Evolutionary conservation across 2,888 invertebrate species (phyloP).

Genomic region (Aphidius colemani): DNA sequence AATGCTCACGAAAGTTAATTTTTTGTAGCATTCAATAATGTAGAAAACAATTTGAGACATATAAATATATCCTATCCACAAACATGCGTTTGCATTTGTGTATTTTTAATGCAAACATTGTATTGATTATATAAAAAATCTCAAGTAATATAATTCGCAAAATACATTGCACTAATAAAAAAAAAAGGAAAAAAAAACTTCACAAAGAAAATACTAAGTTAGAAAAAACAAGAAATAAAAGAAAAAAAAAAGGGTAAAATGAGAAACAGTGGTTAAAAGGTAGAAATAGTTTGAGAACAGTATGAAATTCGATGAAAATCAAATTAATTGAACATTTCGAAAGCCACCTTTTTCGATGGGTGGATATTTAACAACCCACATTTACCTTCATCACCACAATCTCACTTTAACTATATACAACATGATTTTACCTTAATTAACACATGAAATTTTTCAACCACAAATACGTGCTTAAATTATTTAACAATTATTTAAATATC

Average conservation of each 20-base stretch:
- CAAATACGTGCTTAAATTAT: slow-evolving; percentile 10
- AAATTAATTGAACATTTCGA: slow-evolving; percentile 15
- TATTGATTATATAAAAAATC: too few species aligned
- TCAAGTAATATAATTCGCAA: too few species aligned
- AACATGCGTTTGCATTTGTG: too few species aligned
- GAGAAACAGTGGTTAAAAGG: background rate
- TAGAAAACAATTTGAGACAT: background rate
- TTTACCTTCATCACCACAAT: too few species aligned
- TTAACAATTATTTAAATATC: background rate
- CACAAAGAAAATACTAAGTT: slow-evolving; percentile 14
- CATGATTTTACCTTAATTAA: slow-evolving; percentile 18
- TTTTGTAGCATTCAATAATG: too few species aligned
- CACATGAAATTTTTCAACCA: slow-evolving; percentile 7
- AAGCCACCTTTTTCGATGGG: background rate
- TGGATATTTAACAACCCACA: background rate
- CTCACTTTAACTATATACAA: background rate
- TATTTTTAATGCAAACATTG: too few species aligned
- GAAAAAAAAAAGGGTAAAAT: slow-evolving; percentile 1
- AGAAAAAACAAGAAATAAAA: too few species aligned
- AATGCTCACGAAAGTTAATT: too few species aligned
- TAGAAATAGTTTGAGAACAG: background rate
- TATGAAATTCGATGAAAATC: slow-evolving; percentile 5
- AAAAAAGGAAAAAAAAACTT: background rate
- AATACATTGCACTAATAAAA: too few species aligned
- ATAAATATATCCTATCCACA: background rate